These are phyloP conservation scores for Gymnopithys bicolor DNA, from an alignment of 2,797 vertebrate genomes.

Conservation along the genomic window DNA sequence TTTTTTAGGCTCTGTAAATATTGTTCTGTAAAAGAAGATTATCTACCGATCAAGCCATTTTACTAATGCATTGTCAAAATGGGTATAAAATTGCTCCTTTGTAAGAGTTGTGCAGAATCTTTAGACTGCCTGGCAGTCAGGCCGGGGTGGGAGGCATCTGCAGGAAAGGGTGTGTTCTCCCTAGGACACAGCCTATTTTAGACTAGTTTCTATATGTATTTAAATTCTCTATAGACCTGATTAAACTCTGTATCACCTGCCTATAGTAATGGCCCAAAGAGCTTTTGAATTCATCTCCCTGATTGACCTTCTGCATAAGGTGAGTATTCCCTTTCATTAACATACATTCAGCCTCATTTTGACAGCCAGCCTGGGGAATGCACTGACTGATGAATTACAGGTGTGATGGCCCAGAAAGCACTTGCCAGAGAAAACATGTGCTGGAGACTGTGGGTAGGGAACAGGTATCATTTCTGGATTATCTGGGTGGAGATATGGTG, in stretches of 20 bases:
- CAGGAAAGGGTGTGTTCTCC: background rate
- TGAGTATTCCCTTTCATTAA: background rate
- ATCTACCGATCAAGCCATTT: background rate
- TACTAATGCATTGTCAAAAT: background rate
- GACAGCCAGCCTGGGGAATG: background rate
- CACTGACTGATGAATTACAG: background rate
- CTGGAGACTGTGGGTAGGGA: background rate
- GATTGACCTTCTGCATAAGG: background rate
- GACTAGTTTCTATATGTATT: background rate
- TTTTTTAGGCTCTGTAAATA: constrained; percentile 35
- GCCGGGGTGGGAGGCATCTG: background rate
- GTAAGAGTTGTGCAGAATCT: background rate
- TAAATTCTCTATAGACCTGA: background rate
- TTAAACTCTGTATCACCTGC: background rate
- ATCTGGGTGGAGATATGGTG: background rate
- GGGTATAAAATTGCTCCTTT: background rate
- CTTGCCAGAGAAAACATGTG: background rate
- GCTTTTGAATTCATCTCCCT: background rate
- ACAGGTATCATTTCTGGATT: background rate
- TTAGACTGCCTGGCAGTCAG: background rate
- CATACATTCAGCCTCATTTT: background rate
- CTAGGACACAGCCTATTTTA: background rate
- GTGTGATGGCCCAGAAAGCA: background rate
- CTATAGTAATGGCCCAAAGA: background rate
- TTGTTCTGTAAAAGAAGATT: constrained; percentile 7